phyloP scores from a whole-genome alignment of 2,888 invertebrate species.

The Drosophila ezoana region DNA sequence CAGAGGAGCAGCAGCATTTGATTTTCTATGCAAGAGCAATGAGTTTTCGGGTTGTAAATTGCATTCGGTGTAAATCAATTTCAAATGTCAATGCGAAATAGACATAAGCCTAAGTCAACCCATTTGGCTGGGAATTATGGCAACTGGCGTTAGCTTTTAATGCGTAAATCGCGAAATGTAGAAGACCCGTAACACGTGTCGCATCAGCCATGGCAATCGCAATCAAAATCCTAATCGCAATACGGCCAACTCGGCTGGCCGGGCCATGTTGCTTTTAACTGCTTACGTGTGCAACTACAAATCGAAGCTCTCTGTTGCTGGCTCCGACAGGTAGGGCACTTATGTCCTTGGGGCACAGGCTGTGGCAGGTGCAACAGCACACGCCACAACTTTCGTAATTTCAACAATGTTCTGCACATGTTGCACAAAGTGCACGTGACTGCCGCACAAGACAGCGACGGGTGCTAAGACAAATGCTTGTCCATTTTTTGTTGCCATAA shows the following conservation, averaged over 20 bases:
- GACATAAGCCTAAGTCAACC: slow-evolving; percentile 11
- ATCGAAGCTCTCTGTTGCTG: slow-evolving; percentile 28
- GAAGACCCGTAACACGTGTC: slow-evolving; percentile 31
- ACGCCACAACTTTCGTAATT: slow-evolving; percentile 21
- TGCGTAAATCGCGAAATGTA: slow-evolving; percentile 8
- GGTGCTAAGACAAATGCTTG: slow-evolving; percentile 42
- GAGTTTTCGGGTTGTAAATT: slow-evolving; percentile 4
- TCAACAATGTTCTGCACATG: slow-evolving; percentile 50
- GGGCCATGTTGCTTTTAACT: slow-evolving; percentile 37
- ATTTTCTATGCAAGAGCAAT: slow-evolving; percentile 57
- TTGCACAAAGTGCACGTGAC: slow-evolving; percentile 64
- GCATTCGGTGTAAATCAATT: slow-evolving; percentile 27
- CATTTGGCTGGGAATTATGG: slow-evolving; percentile 41
- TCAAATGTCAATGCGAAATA: slow-evolving; percentile 5
- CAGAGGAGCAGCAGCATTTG: slow-evolving; percentile 43
- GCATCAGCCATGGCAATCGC: slow-evolving; percentile 15
- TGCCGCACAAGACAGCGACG: slow-evolving; percentile 1
- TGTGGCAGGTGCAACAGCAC: slow-evolving; percentile 37
- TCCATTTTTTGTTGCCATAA: slow-evolving; percentile 40
- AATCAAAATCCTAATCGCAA: slow-evolving; percentile 16
- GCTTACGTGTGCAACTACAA: slow-evolving; percentile 60
- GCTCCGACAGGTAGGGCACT: slow-evolving; percentile 13
- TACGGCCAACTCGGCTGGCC: not conserved
- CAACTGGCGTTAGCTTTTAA: slow-evolving; percentile 12
- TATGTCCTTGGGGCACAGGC: slow-evolving; percentile 36